Evolutionary conservation across 2,888 invertebrate genomes (phyloP), one percentile per base, ranked within the genome.

Genomic region (Drosophila suboccidentalis): DNA sequence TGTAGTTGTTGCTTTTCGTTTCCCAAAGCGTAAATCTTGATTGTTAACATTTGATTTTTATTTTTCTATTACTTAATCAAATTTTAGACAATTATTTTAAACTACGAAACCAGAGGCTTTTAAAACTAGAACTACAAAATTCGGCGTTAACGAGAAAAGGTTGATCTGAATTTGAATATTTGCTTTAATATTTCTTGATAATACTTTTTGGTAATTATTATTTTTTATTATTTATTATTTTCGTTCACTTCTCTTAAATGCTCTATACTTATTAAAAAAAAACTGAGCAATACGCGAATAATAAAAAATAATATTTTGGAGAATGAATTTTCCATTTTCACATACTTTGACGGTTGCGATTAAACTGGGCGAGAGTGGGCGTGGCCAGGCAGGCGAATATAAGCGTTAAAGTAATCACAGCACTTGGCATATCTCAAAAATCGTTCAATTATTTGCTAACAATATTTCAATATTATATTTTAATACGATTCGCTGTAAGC

Each of bases 341-440:
- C 32, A 29, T 81, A 82, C 82, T 88, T 82, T 81, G 88, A 47
- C 78, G 61, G 17, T 11, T 10, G n/a, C 80, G 59, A 62, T 85
- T 75, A n/a, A 89, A 78, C 62, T 84, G 88, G 47, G 88, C 90
- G 44, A 26, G 36, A 10, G 75, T 69, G 55, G 70, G 75, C 53
- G 63, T 53, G 19, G 55, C 64, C 57, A 80, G 51, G 36, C 44
- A 63, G 57, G 46, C 59, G 17, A 86, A 15, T 43, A 62, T 60
- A n/a, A 55, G 8, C 19, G 32, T 19, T 34, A 43, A 6, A 73
- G 43, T 10, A 46, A 62, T 8, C 74, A 77, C 74, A 78, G 57
- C 36, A 69, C 70, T 32, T 26, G 57, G 10, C 43, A 43, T 54
- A 13, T 54, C 17, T 54, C 46, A 17, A 13, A 47, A 17, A 17